These are phyloP conservation scores for Drosophila barbarae DNA, from an alignment of 2,888 invertebrate species.

Conservation along the genomic window DNA sequence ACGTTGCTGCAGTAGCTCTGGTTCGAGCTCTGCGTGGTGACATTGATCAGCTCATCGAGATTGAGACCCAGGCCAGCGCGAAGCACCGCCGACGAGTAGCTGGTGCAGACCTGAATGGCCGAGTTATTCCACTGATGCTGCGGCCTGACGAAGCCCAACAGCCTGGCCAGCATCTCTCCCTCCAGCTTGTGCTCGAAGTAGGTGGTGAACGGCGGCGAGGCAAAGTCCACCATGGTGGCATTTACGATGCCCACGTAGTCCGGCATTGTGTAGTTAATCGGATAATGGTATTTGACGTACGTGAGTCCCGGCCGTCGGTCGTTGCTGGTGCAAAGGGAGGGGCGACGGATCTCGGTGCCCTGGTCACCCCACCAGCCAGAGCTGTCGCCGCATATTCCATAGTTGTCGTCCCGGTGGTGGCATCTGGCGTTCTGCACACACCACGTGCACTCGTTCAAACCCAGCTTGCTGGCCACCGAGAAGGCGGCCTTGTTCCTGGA, in stretches of 20 bases:
- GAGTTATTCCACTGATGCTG: conserved; percentile 89
- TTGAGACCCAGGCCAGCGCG: conserved; percentile 80
- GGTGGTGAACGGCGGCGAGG: conserved; percentile 85
- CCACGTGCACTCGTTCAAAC: conserved; percentile 92
- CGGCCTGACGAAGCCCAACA: conserved; percentile 91
- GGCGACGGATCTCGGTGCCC: conserved; percentile 86
- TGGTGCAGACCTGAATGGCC: conserved; percentile 88
- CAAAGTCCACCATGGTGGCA: conserved; percentile 90
- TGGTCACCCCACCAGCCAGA: conserved; percentile 95
- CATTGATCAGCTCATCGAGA: conserved; percentile 80
- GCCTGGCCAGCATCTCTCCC: conserved; percentile 87
- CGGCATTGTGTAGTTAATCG: conserved; percentile 92
- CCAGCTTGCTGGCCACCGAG: conserved; percentile 88
- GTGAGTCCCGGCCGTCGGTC: conserved; percentile 93
- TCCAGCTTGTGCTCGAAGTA: conserved; percentile 85
- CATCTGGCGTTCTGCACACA: conserved; percentile 95
- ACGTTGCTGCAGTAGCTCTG: conserved; percentile 86
- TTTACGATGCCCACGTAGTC: conserved; percentile 93
- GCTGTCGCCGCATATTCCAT: conserved; percentile 90
- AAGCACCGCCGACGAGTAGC: conserved; percentile 87
- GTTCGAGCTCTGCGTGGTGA: conserved; percentile 85
- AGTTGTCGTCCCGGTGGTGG: conserved; percentile 89
- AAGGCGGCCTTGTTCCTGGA: conserved; percentile 59
- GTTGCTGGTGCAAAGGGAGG: conserved; percentile 88
- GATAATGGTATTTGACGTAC: conserved; percentile 92